Conservation (phyloP, 2,113 vertebrate genomes). For the Apteryx mantelli region DNA sequence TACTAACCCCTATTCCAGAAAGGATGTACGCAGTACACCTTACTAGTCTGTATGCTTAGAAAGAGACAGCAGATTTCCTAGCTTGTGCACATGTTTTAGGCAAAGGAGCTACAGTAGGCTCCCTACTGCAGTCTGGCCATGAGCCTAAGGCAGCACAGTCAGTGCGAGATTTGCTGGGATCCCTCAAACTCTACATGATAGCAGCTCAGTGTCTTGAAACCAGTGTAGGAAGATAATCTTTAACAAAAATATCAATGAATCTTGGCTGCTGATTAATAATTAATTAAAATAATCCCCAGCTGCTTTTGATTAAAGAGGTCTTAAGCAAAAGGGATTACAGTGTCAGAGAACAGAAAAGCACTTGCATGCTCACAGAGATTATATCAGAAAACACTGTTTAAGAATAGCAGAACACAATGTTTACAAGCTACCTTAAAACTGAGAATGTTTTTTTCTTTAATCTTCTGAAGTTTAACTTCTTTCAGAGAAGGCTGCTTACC, state of each 20-base stretch:
- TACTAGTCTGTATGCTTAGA: background rate
- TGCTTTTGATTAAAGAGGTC: background rate
- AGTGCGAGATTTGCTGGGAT: background rate
- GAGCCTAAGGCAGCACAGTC: background rate
- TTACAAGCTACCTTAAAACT: background rate
- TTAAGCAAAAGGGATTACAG: background rate
- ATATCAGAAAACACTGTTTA: background rate
- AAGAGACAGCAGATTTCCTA: background rate
- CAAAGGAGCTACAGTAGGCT: background rate
- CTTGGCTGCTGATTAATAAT: background rate
- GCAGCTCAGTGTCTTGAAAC: background rate
- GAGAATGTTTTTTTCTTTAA: background rate
- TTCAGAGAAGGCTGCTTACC: background rate
- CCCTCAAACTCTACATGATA: background rate
- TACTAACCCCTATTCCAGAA: background rate
- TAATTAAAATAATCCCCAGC: conserved; percentile 2
- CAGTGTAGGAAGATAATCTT: background rate
- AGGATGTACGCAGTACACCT: background rate
- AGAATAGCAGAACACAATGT: background rate
- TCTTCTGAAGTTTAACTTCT: background rate
- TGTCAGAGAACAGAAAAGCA: background rate
- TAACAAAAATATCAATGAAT: background rate
- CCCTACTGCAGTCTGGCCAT: background rate
- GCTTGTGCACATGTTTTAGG: background rate
- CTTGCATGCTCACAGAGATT: background rate